Evolutionary conservation across 1,140 invertebrate species (phyloP).

Genomic region (Radopholus similis): DNA sequence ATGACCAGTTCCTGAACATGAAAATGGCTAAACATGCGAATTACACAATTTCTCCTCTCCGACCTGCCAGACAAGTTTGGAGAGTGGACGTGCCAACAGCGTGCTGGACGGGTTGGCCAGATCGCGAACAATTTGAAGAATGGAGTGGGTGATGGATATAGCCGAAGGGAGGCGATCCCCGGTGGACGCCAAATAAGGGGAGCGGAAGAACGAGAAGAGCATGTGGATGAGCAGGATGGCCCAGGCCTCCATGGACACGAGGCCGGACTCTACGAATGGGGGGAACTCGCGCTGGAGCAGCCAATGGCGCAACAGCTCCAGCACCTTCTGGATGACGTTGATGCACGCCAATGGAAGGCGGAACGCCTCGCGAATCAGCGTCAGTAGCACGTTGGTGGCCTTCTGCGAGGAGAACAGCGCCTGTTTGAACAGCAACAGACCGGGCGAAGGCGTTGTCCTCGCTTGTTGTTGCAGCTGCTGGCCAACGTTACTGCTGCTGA

Average conservation of each 20-base stretch:
- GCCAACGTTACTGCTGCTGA: not conserved
- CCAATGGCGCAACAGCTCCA: slow-evolving; percentile 49
- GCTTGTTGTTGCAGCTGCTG: too few species aligned
- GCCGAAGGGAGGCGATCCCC: slow-evolving; percentile 44
- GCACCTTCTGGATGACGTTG: slow-evolving; percentile 55
- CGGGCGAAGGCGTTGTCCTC: slow-evolving; percentile 22
- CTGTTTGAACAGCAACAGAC: slow-evolving; percentile 39
- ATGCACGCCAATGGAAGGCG: slow-evolving; percentile 50
- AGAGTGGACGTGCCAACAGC: slow-evolving; percentile 35
- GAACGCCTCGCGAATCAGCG: slow-evolving; percentile 54
- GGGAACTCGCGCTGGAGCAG: slow-evolving; percentile 55
- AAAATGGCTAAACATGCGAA: not conserved
- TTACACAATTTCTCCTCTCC: slow-evolving; percentile 4
- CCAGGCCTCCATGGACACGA: slow-evolving; percentile 40
- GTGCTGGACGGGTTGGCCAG: slow-evolving; percentile 36
- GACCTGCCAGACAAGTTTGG: slow-evolving; percentile 34
- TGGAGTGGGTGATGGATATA: slow-evolving; percentile 37
- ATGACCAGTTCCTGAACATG: slow-evolving; percentile 28
- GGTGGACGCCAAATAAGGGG: slow-evolving; percentile 42
- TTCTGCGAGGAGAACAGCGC: slow-evolving; percentile 30
- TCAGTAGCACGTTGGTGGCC: slow-evolving; percentile 49
- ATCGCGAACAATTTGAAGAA: slow-evolving; percentile 39
- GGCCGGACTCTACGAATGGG: slow-evolving; percentile 44
- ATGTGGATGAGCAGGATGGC: slow-evolving; percentile 49
- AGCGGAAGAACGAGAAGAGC: slow-evolving; percentile 47